Conservation (phyloP, 2,113 vertebrate genomes). For the Empidonax traillii region DNA sequence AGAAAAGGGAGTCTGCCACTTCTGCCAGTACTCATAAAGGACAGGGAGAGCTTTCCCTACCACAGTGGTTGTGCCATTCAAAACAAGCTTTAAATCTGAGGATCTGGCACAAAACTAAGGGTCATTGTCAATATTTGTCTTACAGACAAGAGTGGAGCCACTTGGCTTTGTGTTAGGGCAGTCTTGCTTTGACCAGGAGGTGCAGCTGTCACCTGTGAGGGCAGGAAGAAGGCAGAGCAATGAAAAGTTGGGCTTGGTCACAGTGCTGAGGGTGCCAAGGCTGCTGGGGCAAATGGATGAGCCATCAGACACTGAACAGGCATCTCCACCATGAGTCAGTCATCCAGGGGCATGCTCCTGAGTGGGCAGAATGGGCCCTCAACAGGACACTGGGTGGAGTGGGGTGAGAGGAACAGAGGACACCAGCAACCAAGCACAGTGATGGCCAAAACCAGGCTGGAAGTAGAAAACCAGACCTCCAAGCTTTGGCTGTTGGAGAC, state of each 20-base stretch:
- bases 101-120: background rate
- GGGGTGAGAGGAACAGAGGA: background rate
- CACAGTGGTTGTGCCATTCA: background rate
- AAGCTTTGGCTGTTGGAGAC: background rate
- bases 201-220: background rate
- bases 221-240: background rate
- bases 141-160: background rate
- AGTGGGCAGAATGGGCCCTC: background rate
- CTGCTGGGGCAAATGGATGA: background rate
- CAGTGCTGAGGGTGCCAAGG: background rate
- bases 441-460: background rate
- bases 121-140: background rate
- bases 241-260: background rate
- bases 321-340: background rate
- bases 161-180: background rate
- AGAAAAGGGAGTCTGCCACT: background rate
- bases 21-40: background rate
- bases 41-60: fast-evolving
- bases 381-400: fast-evolving
- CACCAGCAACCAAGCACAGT: background rate
- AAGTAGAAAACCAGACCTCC: background rate
- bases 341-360: background rate
- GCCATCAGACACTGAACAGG: fast-evolving
- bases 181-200: background rate
- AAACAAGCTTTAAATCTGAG: background rate